These are phyloP conservation scores for Hemaris fuciformis DNA, from an alignment of 2,888 invertebrate genomes.

Conservation along the genomic window DNA sequence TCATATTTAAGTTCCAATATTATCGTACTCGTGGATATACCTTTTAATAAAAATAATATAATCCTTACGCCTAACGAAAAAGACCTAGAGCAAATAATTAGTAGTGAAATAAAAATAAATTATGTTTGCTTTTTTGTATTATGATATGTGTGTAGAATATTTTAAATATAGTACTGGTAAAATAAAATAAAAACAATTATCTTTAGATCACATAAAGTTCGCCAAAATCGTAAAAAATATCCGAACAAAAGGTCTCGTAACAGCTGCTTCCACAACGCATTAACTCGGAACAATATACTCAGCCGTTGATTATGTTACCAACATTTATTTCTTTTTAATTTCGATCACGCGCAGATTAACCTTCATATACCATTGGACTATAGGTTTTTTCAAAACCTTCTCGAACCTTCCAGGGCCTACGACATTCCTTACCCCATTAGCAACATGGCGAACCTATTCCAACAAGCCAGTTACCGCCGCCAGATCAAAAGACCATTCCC, in stretches of 20 bases:
- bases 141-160: background rate
- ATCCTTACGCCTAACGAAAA: too few relatives aligned
- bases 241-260: background rate
- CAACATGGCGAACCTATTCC: background rate
- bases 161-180: background rate
- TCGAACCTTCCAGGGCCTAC: background rate
- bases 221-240: background rate
- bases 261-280: constrained; percentile 9
- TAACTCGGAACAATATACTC: background rate
- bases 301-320: background rate
- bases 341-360: too few relatives aligned
- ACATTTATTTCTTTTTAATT: too few relatives aligned
- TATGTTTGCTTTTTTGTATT: too few relatives aligned
- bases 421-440: background rate
- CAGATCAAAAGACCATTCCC: background rate
- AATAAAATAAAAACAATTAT: background rate
- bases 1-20: too few relatives aligned
- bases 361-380: background rate
- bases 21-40: too few relatives aligned
- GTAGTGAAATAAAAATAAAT: too few relatives aligned
- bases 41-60: too few relatives aligned
- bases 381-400: background rate
- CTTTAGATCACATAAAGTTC: background rate
- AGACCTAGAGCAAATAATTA: too few relatives aligned
- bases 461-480: background rate